These are phyloP conservation scores for Torymus aiolomorphi DNA, from an alignment of 2,888 invertebrate genomes.

Conservation along the genomic window DNA sequence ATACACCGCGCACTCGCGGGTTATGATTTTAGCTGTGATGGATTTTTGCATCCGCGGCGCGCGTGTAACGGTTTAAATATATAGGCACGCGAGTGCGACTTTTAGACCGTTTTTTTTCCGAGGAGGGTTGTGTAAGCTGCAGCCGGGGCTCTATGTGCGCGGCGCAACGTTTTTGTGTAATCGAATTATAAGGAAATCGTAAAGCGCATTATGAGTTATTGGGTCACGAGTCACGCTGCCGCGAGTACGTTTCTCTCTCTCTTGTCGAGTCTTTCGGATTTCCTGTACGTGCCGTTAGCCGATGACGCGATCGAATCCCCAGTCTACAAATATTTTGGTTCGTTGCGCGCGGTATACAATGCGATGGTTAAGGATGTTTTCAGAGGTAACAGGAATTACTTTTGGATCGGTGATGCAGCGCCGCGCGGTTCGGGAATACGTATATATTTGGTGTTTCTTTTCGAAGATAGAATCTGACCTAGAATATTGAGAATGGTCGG, in stretches of 20 bases:
- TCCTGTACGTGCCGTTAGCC: background rate
- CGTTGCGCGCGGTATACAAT: too few relatives aligned
- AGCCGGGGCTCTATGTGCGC: background rate
- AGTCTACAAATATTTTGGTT: too few relatives aligned
- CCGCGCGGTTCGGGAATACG: too few relatives aligned
- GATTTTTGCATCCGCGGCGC: constrained; percentile 2
- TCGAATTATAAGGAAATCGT: constrained; percentile 29
- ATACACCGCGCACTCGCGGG: constrained; percentile 7
- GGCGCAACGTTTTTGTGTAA: constrained; percentile 21
- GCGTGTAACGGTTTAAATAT: background rate
- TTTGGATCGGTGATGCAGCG: too few relatives aligned
- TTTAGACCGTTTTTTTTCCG: background rate
- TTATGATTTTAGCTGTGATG: constrained; percentile 5
- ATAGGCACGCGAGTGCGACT: background rate
- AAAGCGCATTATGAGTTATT: constrained; percentile 6
- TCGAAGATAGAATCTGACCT: too few relatives aligned
- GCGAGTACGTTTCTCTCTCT: too few relatives aligned
- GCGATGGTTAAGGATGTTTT: too few relatives aligned
- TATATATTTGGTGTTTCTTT: too few relatives aligned
- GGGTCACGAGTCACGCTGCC: background rate
- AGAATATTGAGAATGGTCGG: too few relatives aligned
- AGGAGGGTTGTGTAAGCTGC: background rate
- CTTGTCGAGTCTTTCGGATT: too few relatives aligned
- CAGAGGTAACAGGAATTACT: too few relatives aligned
- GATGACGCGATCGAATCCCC: background rate